These are phyloP conservation scores for Theretra japonica DNA, from an alignment of 2,888 invertebrate species.

Conservation along the genomic window DNA sequence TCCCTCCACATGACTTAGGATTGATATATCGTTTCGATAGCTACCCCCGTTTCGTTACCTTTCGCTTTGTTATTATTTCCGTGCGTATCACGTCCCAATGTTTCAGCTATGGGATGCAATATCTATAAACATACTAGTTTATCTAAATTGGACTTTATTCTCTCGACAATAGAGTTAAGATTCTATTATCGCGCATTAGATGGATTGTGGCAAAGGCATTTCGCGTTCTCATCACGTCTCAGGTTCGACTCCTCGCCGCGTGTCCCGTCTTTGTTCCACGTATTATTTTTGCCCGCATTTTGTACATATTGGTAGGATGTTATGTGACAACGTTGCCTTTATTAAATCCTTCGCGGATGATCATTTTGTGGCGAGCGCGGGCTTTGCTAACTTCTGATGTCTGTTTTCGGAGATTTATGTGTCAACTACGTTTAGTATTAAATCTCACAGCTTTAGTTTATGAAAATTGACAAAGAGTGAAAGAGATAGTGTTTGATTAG, in stretches of 20 bases:
- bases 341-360: slow-evolving; percentile 63
- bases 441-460: slow-evolving; percentile 34
- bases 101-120: slow-evolving; percentile 54
- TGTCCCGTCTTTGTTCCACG: slow-evolving; percentile 65
- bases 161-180: slow-evolving; percentile 49
- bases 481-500: too few species aligned
- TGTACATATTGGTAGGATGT: slow-evolving; percentile 72
- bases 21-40: slow-evolving; percentile 53
- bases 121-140: slow-evolving; percentile 40
- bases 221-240: slow-evolving; percentile 73
- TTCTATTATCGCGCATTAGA: slow-evolving; percentile 41
- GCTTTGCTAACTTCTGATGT: slow-evolving; percentile 30
- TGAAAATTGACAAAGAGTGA: not conserved
- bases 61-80: slow-evolving; percentile 61
- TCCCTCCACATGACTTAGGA: slow-evolving; percentile 45
- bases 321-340: slow-evolving; percentile 65
- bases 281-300: slow-evolving; percentile 75
- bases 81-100: slow-evolving; percentile 70
- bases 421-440: slow-evolving; percentile 36
- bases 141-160: slow-evolving; percentile 42
- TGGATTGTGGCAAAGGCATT: slow-evolving; percentile 53
- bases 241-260: slow-evolving; percentile 67
- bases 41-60: slow-evolving; percentile 45
- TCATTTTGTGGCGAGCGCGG: slow-evolving; percentile 47
- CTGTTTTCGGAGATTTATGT: slow-evolving; percentile 10